Evolutionary conservation across 2,888 invertebrate genomes (phyloP).

Genomic region (Graphium colonna): DNA sequence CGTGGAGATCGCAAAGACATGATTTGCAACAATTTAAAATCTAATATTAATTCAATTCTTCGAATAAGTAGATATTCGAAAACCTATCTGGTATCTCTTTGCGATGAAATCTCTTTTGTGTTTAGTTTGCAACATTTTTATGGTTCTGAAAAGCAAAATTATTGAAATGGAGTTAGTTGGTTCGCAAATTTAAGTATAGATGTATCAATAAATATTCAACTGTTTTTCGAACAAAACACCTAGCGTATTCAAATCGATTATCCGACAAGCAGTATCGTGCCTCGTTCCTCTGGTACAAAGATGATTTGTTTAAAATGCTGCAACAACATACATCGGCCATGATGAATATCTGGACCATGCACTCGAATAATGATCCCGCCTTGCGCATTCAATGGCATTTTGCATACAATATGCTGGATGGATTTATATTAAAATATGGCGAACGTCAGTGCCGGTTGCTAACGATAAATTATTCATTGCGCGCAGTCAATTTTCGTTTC

Average conservation of each 20-base stretch:
- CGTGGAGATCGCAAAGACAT: too few species aligned
- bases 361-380: conserved; percentile 77
- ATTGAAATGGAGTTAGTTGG: too few species aligned
- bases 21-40: too few species aligned
- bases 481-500: conserved; percentile 71
- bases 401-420: conserved; percentile 79
- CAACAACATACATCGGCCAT: conserved; percentile 59
- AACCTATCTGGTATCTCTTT: too few species aligned
- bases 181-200: conserved; percentile 8
- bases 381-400: conserved; percentile 78
- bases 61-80: too few species aligned
- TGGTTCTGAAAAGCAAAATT: too few species aligned
- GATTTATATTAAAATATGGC: conserved; percentile 80
- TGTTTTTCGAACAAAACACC: too few species aligned
- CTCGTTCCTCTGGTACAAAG: conserved; percentile 52
- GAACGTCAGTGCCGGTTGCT: conserved; percentile 73
- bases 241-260: conserved; percentile 56
- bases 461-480: conserved; percentile 77
- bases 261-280: conserved; percentile 35
- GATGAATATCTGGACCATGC: conserved; percentile 76
- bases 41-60: too few species aligned
- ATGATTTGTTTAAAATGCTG: conserved; percentile 78
- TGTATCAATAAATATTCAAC: conserved; percentile 8
- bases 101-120: too few species aligned
- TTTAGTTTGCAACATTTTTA: too few species aligned